Conservation (phyloP, 1,140 invertebrate genomes). For the Spodoptera frugiperda region DNA sequence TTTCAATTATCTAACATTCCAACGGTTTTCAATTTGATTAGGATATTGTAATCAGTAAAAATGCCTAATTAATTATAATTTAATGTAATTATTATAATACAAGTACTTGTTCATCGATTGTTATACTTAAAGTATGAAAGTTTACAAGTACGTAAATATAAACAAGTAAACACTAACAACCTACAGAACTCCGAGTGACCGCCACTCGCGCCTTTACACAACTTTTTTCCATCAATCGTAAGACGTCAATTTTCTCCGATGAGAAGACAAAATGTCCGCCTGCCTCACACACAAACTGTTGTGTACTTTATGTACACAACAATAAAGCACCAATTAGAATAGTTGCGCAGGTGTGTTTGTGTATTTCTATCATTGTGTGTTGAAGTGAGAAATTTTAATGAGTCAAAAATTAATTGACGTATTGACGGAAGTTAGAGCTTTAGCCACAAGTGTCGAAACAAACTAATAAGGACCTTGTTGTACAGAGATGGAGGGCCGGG, state of each 20-base stretch:
- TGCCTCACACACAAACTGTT: constrained; percentile 19
- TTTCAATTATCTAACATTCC: too few species aligned
- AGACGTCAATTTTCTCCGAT: constrained; percentile 74
- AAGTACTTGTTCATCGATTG: not conserved
- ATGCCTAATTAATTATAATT: too few species aligned
- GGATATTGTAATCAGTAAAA: too few species aligned
- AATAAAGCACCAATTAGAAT: constrained; percentile 38
- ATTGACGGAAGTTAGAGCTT: constrained; percentile 54
- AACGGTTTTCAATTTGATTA: too few species aligned
- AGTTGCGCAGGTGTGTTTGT: constrained; percentile 6
- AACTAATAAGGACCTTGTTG: constrained; percentile 40
- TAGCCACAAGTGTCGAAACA: constrained; percentile 51
- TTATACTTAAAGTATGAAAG: not conserved
- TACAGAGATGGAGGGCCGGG: constrained; percentile 13
- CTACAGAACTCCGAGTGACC: constrained; percentile 20
- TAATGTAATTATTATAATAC: too few species aligned
- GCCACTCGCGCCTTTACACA: constrained; percentile 1
- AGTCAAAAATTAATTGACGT: constrained; percentile 67
- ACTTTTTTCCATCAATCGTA: constrained; percentile 49
- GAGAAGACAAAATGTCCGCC: constrained; percentile 53
- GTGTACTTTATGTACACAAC: constrained; percentile 21
- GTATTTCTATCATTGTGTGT: constrained; percentile 26
- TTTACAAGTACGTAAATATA: not conserved
- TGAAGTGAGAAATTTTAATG: constrained; percentile 61
- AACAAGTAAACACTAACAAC: not conserved